Conservation (phyloP, 2,113 vertebrate species). For the Ranitomeya variabilis region DNA sequence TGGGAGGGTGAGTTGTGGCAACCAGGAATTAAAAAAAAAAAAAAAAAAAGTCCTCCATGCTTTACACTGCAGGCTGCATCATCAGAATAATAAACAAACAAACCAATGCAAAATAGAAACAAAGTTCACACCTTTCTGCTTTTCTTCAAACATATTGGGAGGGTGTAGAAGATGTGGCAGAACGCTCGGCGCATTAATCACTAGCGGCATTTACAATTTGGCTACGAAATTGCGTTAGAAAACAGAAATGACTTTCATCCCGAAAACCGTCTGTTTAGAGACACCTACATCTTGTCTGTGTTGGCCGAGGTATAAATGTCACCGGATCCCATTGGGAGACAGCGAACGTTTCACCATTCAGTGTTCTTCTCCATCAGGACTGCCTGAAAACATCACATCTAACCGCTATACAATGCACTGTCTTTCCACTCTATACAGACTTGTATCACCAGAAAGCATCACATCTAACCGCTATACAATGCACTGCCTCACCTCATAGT, state of each 20-base stretch:
- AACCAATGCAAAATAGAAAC: no score
- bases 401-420: no score
- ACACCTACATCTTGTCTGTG: slow-evolving; percentile 32
- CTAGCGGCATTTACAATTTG: neutral
- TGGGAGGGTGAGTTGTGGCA: slow-evolving; percentile 80
- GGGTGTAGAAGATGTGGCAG: neutral
- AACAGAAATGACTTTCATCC: slow-evolving; percentile 22
- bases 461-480: no score
- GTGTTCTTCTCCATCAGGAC: neutral
- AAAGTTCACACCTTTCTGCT: neutral
- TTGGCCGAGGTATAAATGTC: slow-evolving; percentile 41
- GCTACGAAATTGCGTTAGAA: neutral
- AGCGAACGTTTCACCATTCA: neutral
- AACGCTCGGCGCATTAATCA: neutral
- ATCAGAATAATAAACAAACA: neutral
- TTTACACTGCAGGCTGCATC: neutral
- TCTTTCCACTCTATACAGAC: no score
- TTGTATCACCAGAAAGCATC: no score
- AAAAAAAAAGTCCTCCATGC: neutral
- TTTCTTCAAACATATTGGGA: neutral
- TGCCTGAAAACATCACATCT: neutral
- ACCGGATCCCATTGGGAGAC: neutral
- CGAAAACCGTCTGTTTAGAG: slow-evolving; percentile 29
- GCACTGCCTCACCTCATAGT: no score
- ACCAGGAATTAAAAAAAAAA: no score